Conservation (phyloP, 64 coral and sea anemone species). For the Pachyseris speciosa region DNA sequence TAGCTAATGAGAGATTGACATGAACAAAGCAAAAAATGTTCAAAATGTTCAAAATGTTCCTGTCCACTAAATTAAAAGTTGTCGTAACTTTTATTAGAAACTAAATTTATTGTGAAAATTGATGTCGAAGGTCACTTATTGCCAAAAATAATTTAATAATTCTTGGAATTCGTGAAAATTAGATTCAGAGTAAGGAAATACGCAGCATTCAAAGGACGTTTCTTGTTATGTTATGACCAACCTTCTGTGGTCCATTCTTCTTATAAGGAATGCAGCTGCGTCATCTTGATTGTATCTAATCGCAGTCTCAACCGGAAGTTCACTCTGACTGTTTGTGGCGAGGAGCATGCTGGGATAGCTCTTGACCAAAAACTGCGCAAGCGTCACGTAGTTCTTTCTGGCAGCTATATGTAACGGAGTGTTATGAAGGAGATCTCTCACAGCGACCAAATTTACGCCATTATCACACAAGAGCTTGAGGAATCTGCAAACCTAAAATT, state of each 20-base stretch:
- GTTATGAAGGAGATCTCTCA: slow-evolving; percentile 25
- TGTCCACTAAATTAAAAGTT: too few relatives aligned
- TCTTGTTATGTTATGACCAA: neutral
- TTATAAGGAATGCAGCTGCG: slow-evolving; percentile 62
- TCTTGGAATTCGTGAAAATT: too few relatives aligned
- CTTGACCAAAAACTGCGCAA: slow-evolving; percentile 27
- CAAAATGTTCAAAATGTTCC: too few relatives aligned
- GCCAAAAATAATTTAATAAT: too few relatives aligned
- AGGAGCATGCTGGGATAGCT: slow-evolving; percentile 51
- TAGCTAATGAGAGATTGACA: too few relatives aligned
- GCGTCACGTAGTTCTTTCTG: slow-evolving; percentile 23
- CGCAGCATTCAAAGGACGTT: too few relatives aligned
- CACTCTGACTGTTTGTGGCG: slow-evolving; percentile 8
- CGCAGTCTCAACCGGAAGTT: slow-evolving; percentile 59
- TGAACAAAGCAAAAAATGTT: too few relatives aligned
- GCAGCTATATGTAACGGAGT: slow-evolving; percentile 58
- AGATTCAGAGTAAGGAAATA: too few relatives aligned
- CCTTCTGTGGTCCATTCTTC: slow-evolving; percentile 57
- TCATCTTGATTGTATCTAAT: slow-evolving; percentile 50
- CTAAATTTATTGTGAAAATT: too few relatives aligned
- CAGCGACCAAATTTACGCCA: neutral
- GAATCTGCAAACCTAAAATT: slow-evolving; percentile 28
- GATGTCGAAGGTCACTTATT: too few relatives aligned
- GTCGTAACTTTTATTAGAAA: too few relatives aligned
- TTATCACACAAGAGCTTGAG: neutral